These are phyloP conservation scores for Asobara japonica DNA, from an alignment of 1,140 invertebrate species.

Conservation along the genomic window DNA sequence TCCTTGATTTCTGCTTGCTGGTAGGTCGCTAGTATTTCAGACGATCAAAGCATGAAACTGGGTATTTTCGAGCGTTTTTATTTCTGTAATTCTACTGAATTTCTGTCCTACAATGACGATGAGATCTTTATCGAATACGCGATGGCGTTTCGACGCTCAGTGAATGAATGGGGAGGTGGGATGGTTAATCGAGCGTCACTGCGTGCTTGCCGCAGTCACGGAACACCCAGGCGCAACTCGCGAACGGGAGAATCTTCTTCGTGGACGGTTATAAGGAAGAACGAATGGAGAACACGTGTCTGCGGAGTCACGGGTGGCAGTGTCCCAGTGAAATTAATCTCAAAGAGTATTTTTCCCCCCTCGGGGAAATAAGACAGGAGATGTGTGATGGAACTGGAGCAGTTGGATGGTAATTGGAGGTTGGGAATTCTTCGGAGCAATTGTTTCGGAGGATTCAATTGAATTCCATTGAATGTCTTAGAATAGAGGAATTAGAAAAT, in stretches of 20 bases:
- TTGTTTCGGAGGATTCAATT: background rate
- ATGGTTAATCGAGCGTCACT: background rate
- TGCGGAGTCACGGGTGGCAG: background rate
- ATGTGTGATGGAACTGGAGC: background rate
- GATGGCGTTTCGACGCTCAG: constrained; percentile 2
- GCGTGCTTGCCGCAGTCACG: background rate
- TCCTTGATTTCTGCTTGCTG: no score
- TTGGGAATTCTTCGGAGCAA: background rate
- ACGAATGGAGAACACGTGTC: background rate
- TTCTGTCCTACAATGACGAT: background rate
- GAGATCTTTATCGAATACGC: background rate
- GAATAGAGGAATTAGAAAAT: no score
- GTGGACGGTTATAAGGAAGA: background rate
- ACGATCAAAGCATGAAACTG: background rate
- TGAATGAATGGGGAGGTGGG: background rate
- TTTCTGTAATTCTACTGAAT: background rate
- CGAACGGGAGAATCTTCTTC: background rate
- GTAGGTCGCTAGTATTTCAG: no score
- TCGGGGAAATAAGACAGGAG: background rate
- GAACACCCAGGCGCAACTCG: background rate
- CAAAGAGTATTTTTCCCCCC: background rate
- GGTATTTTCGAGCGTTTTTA: background rate
- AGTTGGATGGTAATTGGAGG: background rate
- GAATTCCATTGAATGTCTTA: background rate
- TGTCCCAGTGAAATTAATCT: background rate